Conservation (phyloP, 1,140 invertebrate genomes). For the Orchesella cincta region DNA sequence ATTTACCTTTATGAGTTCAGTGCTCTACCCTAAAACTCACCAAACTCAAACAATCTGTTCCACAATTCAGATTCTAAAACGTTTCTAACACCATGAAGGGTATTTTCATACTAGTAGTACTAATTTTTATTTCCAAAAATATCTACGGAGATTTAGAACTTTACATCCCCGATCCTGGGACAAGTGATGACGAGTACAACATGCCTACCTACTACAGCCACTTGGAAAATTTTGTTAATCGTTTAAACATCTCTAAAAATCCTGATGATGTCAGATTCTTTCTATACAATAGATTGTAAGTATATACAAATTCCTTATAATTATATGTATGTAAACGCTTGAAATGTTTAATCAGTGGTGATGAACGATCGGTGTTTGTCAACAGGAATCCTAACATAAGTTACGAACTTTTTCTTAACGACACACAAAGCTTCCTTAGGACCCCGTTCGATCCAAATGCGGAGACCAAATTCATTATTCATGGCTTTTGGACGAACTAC, state of each 20-base stretch:
- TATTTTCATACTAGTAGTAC: too few species aligned
- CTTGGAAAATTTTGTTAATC: too few species aligned
- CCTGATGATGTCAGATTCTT: not conserved
- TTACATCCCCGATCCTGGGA: too few species aligned
- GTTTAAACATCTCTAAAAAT: not conserved
- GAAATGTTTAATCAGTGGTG: not conserved
- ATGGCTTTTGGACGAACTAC: not conserved
- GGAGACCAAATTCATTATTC: not conserved
- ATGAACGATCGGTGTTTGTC: not conserved
- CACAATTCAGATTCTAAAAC: too few species aligned
- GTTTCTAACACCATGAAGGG: too few species aligned
- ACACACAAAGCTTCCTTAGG: not conserved
- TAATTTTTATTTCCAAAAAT: too few species aligned
- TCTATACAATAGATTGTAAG: not conserved
- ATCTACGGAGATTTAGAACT: too few species aligned
- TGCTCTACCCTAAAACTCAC: too few species aligned
- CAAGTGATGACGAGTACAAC: too few species aligned
- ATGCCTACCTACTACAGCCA: too few species aligned
- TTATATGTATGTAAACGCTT: not conserved
- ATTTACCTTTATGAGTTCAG: too few species aligned
- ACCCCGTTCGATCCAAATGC: not conserved
- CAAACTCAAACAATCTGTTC: too few species aligned
- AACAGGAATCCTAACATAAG: not conserved
- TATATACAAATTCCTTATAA: not conserved
- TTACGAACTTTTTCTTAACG: not conserved